Conservation (phyloP, 2,113 vertebrate genomes). For the Nerophis lumbriciformis region DNA sequence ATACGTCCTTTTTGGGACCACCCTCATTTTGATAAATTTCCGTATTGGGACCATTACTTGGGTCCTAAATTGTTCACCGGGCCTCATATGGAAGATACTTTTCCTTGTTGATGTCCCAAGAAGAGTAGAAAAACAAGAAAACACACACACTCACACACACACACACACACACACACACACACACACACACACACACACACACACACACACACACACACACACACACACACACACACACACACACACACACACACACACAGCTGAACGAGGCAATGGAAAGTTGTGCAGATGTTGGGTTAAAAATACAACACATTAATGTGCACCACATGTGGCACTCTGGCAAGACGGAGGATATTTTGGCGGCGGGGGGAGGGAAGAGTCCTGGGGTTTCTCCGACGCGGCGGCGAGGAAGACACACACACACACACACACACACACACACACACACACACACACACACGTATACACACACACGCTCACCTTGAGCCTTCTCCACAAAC, state of each 20-base stretch:
- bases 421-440: constrained; percentile 18
- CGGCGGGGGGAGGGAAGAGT: constrained; percentile 36
- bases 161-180: no score
- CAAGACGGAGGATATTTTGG: constrained; percentile 69
- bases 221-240: constrained; percentile 26
- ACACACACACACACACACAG: constrained; percentile 37
- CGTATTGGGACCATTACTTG: no score
- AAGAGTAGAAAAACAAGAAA: no score
- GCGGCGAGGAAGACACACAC: constrained; percentile 23
- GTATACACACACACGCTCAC: constrained; percentile 74
- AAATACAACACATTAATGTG: constrained; percentile 77
- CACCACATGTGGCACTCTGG: constrained; percentile 76
- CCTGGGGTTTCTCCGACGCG: constrained; percentile 56
- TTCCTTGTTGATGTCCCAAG: no score
- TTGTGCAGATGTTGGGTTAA: constrained; percentile 78
- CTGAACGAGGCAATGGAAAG: constrained; percentile 75
- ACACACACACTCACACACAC: no score
- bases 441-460: constrained; percentile 20
- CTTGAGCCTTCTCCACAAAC: constrained; percentile 97
- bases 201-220: constrained; percentile 16
- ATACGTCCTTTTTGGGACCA: no score
- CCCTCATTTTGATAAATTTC: no score
- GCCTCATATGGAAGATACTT: no score
- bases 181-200: no score
- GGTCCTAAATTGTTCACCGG: no score